Conservation (phyloP, 2,888 invertebrate species). For the Pyrrhosoma nymphula region DNA sequence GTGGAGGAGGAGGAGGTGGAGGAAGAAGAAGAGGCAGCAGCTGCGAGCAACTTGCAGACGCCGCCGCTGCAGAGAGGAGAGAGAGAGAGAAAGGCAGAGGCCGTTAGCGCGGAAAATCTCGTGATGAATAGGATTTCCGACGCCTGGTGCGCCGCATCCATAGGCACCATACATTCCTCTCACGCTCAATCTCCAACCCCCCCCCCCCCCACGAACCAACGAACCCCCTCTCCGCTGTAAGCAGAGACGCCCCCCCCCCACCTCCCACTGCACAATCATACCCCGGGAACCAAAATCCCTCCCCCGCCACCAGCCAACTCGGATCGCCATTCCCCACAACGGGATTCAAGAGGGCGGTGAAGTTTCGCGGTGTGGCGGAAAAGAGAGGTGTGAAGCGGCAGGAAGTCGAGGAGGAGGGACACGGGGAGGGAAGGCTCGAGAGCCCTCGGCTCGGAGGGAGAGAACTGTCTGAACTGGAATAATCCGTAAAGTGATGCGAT, state of each 20-base stretch:
- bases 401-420: not conserved
- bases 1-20: not conserved
- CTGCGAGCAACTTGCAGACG: not conserved
- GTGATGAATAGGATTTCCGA: conserved; percentile 35
- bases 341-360: not conserved
- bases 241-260: no score
- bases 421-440: not conserved
- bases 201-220: not conserved
- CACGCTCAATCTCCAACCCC: no score
- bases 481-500: conserved; percentile 29
- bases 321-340: not conserved
- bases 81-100: no score
- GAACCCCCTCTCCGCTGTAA: not conserved
- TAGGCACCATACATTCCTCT: not conserved
- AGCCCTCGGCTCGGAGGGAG: not conserved
- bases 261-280: no score
- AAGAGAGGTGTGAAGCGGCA: conserved; percentile 30
- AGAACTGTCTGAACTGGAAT: conserved; percentile 1
- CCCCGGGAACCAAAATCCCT: not conserved
- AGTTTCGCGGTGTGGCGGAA: not conserved
- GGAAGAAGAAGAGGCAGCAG: not conserved
- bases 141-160: not conserved
- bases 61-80: not conserved
- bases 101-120: conserved; percentile 36
- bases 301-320: not conserved